These are phyloP conservation scores for Oryzias celebensis DNA, from an alignment of 2,113 vertebrate genomes.

Conservation along the genomic window DNA sequence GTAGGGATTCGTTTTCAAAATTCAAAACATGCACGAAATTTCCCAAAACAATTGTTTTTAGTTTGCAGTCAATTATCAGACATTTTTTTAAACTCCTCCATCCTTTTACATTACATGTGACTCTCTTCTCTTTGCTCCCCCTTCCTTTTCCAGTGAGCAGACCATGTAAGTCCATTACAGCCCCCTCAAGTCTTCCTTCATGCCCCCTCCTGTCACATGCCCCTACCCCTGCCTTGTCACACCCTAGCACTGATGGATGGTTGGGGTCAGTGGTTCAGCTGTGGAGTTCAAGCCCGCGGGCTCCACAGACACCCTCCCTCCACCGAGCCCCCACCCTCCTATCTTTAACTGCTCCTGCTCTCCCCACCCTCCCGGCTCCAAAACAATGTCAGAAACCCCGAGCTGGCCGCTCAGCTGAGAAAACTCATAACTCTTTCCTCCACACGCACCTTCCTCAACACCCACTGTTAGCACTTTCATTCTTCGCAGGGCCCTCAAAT, in stretches of 20 bases:
- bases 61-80: neutral
- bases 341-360: conserved; percentile 42
- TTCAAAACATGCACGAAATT: no score
- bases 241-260: conserved; percentile 78
- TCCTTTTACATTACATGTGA: conserved; percentile 49
- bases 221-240: conserved; percentile 75
- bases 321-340: conserved; percentile 1
- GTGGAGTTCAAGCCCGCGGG: conserved; percentile 77
- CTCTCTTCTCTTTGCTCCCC: conserved; percentile 14
- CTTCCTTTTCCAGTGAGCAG: conserved; percentile 13
- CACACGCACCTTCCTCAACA: conserved; percentile 61
- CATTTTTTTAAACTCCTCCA: conserved; percentile 25
- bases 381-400: conserved; percentile 74
- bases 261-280: conserved; percentile 79
- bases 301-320: conserved; percentile 40
- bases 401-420: conserved; percentile 73
- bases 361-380: conserved; percentile 49
- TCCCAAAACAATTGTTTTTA: no score
- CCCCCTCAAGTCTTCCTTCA: conserved; percentile 26
- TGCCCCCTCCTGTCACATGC: conserved; percentile 61
- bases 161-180: conserved; percentile 65
- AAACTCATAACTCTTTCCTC: conserved; percentile 77
- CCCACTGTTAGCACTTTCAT: conserved; percentile 80
- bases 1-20: no score
- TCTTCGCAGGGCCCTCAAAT: conserved; percentile 74